phyloP scores from a whole-genome alignment of 2,797 vertebrate genomes.

The Coluber constrictor region DNA sequence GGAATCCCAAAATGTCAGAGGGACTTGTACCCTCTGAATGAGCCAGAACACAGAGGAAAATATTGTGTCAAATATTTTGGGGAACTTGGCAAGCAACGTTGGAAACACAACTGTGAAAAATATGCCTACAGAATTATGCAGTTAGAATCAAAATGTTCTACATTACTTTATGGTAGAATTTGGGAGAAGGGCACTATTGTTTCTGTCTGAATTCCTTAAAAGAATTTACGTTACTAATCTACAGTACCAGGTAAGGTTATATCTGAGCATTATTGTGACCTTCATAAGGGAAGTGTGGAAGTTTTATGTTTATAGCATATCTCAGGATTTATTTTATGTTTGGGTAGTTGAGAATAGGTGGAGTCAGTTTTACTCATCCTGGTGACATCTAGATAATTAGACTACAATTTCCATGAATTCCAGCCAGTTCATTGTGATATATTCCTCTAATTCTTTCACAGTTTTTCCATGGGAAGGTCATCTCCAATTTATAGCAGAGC shows the following conservation, averaged over 20 bases:
- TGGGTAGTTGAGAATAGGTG: not conserved
- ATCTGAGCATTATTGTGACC: not conserved
- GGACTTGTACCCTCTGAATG: not conserved
- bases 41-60: not conserved
- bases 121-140: not conserved
- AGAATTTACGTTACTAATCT: not conserved
- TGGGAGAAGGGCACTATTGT: not conserved
- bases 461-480: not conserved
- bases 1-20: not conserved
- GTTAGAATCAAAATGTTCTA: not conserved
- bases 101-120: not conserved
- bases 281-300: not conserved
- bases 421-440: not conserved
- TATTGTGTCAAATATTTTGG: not conserved
- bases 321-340: not conserved
- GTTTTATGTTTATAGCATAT: not conserved
- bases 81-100: not conserved
- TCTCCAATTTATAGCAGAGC: not conserved
- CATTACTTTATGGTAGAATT: not conserved
- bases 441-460: not conserved
- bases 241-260: not conserved
- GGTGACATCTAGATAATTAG: not conserved
- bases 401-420: not conserved
- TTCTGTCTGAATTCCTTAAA: not conserved
- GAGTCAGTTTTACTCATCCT: not conserved